phyloP scores from a whole-genome alignment of 2,888 invertebrate species.

The Mythimna pallens region DNA sequence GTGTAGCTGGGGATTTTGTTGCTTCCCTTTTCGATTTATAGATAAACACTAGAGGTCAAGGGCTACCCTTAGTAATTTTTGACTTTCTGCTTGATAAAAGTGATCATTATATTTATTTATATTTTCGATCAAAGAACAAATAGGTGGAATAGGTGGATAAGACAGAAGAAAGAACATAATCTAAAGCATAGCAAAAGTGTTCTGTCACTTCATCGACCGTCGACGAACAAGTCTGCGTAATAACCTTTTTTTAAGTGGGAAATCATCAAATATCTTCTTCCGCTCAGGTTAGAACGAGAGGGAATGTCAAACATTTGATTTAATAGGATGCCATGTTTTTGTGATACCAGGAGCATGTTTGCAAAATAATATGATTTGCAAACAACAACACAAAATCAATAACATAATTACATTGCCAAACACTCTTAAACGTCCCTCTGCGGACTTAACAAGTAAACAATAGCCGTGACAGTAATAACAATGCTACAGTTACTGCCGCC shows the following conservation, averaged over 20 bases:
- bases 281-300: too few species aligned
- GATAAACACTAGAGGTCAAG: too few species aligned
- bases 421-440: constrained; percentile 26
- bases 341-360: constrained; percentile 8
- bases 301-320: too few species aligned
- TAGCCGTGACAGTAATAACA: constrained; percentile 57
- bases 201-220: neutral
- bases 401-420: constrained; percentile 37
- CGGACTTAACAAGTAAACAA: constrained; percentile 37
- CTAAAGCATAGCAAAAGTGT: neutral
- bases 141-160: neutral
- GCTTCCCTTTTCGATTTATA: too few species aligned
- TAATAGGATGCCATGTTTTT: neutral
- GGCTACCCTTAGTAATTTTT: too few species aligned
- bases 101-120: too few species aligned
- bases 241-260: too few species aligned
- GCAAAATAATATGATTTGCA: constrained; percentile 13
- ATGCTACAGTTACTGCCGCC: constrained; percentile 39
- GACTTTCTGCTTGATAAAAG: too few species aligned
- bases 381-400: constrained; percentile 36
- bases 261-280: too few species aligned
- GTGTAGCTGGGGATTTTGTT: too few species aligned
- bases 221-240: neutral
- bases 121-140: neutral
- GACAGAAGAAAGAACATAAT: too few species aligned